Evolutionary conservation across 2,888 invertebrate genomes (phyloP), one percentile per base, ranked within the genome.

Genomic region (Thyatira batis): DNA sequence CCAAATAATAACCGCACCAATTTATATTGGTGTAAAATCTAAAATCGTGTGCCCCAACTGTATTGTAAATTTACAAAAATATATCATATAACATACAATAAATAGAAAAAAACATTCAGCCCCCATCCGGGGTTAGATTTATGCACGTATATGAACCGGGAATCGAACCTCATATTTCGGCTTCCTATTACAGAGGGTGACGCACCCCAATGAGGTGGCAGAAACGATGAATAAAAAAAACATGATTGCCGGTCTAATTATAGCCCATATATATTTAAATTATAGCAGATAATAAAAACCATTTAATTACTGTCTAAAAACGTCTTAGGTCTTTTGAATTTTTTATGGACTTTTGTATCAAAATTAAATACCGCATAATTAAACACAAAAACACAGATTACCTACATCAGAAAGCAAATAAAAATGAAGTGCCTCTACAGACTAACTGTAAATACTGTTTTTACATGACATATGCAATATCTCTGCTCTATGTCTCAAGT

Each of bases 51-150:
- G 1, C 13, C 1, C 33, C n/a, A n/a, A 33, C 4, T 4, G 33
- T 11, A 45, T 45, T 33, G 8, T 17, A 8, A 39, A 8, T 1
- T 39, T 17, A 13, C 39, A 27, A 20, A 30, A 25, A 27, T 45
- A 45, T 27, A 50, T 23, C 50, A n/a, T 56, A 69, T 65, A 65
- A 65, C 61, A 65, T 63, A 58, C 67, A 69, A 75, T 75, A 78
- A 78, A 74, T 69, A 69, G 74, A 67, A 65, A 78, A 68, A 67
- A 70, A 64, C 60, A 65, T 58, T 66, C 79, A 84, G 77, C 84
- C 87, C 84, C 79, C 78, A 78, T 86, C 85, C 85, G 78, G 77
- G 67, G 65, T 52, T 76, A 84, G 84, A 88, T 86, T 87, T 84
- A 87, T 79, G 73, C 70, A 68, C 59, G 63, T 78, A 79, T 74